phyloP scores from a whole-genome alignment of 2,888 invertebrate species.

The Sphaerophoria rueppellii region DNA sequence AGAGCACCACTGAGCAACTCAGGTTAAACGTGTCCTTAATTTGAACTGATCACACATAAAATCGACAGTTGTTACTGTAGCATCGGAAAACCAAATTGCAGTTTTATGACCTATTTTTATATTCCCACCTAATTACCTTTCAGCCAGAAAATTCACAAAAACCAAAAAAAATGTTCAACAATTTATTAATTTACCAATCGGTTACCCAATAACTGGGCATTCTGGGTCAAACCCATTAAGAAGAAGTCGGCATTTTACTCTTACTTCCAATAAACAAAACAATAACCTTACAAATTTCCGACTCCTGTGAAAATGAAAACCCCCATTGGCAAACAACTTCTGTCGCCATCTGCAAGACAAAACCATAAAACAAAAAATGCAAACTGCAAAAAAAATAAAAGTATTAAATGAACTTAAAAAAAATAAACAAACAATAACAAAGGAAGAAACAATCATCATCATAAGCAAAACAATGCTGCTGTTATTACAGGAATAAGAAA shows the following conservation, averaged over 20 bases:
- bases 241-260: conserved; percentile 23
- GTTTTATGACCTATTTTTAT: background rate
- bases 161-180: background rate
- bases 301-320: conserved; percentile 44
- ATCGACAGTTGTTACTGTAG: background rate
- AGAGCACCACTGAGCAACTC: too few species aligned
- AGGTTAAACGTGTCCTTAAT: too few species aligned
- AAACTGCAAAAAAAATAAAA: too few species aligned
- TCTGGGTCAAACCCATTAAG: conserved; percentile 57
- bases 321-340: conserved; percentile 5
- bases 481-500: conserved; percentile 28
- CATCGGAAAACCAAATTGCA: background rate
- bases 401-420: background rate
- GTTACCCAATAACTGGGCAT: background rate
- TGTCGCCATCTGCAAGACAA: conserved; percentile 54
- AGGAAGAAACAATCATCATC: conserved; percentile 43
- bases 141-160: background rate
- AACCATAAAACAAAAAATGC: conserved; percentile 25
- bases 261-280: conserved; percentile 53
- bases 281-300: conserved; percentile 36
- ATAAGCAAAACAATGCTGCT: conserved; percentile 52
- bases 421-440: conserved; percentile 44
- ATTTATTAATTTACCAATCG: background rate
- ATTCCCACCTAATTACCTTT: background rate
- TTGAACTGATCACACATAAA: too few species aligned